phyloP scores from a whole-genome alignment of 2,797 vertebrate genomes.

The Intellagama lesueurii region DNA sequence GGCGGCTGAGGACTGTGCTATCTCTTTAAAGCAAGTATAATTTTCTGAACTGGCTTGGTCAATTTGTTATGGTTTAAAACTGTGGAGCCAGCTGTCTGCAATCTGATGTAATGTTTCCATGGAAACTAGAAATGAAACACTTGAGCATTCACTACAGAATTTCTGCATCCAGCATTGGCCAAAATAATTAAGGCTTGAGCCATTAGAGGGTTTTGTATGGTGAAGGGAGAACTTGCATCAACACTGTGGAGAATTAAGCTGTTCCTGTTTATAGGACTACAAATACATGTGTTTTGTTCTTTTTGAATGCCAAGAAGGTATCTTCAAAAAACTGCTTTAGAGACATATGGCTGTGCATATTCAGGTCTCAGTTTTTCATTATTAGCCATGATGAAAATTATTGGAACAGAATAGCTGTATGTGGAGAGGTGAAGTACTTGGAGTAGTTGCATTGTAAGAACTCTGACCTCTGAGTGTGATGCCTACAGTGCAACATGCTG shows the following conservation, averaged over 20 bases:
- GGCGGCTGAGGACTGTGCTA: conserved; percentile 66
- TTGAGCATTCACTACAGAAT: conserved; percentile 80
- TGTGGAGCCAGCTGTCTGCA: conserved; percentile 83
- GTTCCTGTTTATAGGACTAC: conserved; percentile 72
- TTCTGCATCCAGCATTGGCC: conserved; percentile 78
- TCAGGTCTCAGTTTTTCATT: background rate
- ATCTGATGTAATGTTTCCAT: conserved; percentile 84
- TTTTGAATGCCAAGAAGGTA: conserved; percentile 34
- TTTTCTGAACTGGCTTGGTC: conserved; percentile 74
- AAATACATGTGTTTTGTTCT: conserved; percentile 63
- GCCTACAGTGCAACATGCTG: conserved; percentile 3
- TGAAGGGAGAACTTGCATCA: conserved; percentile 61
- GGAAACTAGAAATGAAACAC: conserved; percentile 87
- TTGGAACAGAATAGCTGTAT: background rate
- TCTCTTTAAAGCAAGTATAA: conserved; percentile 73
- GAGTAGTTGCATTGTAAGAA: background rate
- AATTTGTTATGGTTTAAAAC: conserved; percentile 81
- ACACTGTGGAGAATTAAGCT: conserved; percentile 69
- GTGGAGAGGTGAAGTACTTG: background rate
- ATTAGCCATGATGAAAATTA: conserved; percentile 12
- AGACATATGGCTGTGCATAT: background rate
- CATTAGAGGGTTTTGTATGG: conserved; percentile 74
- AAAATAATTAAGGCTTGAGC: conserved; percentile 82
- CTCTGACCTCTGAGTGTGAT: conserved; percentile 10
- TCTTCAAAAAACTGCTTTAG: fast-evolving